A percentile compares a stretch with the other conserved stretches of the same genome.
phyloP scores from a whole-genome alignment of 2,888 invertebrate genomes.

The Acrobasis suavella region DNA sequence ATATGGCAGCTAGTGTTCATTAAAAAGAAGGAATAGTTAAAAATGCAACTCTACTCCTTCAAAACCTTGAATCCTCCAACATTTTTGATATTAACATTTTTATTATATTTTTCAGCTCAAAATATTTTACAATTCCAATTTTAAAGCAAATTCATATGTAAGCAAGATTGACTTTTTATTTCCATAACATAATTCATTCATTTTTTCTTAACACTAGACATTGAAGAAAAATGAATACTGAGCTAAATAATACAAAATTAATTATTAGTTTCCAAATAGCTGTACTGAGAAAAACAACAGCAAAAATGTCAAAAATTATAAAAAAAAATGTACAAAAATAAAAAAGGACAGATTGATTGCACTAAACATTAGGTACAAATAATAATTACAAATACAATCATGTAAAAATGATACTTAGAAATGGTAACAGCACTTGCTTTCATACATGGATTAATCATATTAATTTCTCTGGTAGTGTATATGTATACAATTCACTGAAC shows the following conservation, averaged over 20 bases:
- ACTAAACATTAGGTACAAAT: conserved; percentile 61
- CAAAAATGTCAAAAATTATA: conserved; percentile 60
- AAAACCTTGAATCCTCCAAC: background rate
- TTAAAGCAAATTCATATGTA: background rate
- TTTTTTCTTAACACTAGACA: background rate
- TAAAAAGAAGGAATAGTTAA: conserved; percentile 41
- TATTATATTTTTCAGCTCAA: background rate
- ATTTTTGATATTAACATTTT: background rate
- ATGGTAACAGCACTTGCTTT: conserved; percentile 63
- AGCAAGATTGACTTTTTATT: background rate
- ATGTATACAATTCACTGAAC: conserved; percentile 7
- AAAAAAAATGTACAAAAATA: conserved; percentile 66
- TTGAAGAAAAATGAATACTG: conserved; percentile 25
- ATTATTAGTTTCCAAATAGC: conserved; percentile 7
- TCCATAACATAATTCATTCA: background rate
- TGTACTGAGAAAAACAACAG: conserved; percentile 33
- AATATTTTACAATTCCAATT: background rate
- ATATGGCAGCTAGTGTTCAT: conserved; percentile 67
- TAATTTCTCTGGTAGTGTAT: conserved; percentile 24
- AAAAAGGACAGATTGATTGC: conserved; percentile 64
- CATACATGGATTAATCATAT: conserved; percentile 38
- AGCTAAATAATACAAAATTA: conserved; percentile 29
- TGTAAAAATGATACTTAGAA: conserved; percentile 48
- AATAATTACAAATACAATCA: conserved; percentile 45
- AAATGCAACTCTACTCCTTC: conserved; percentile 16